phyloP scores from a whole-genome alignment of 2,113 vertebrate species.

The Elgaria multicarinata region DNA sequence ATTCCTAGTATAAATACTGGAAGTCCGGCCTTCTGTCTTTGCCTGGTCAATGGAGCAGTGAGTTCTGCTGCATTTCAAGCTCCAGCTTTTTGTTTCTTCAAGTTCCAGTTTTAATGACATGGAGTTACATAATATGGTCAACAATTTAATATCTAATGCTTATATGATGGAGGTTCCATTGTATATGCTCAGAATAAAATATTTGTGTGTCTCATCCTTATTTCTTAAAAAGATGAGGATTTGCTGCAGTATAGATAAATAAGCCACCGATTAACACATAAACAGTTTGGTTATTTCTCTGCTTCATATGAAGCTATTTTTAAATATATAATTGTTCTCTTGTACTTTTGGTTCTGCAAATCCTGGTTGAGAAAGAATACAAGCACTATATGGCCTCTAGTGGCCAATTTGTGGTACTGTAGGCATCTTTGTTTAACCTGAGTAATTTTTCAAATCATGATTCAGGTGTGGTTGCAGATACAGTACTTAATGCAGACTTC shows the following conservation, averaged over 20 bases:
- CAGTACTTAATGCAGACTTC: slow-evolving; percentile 15
- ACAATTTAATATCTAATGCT: not conserved
- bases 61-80: not conserved
- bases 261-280: not conserved
- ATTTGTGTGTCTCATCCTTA: not conserved
- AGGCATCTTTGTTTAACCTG: slow-evolving; percentile 10
- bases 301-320: not conserved
- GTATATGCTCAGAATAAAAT: not conserved
- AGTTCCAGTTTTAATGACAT: not conserved
- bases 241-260: not conserved
- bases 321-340: not conserved
- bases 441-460: not conserved
- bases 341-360: not conserved
- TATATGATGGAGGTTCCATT: not conserved
- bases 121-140: not conserved
- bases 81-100: not conserved
- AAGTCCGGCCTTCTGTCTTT: not conserved
- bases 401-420: slow-evolving; percentile 65
- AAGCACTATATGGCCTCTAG: slow-evolving; percentile 80
- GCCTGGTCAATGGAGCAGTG: not conserved
- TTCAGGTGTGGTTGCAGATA: not conserved
- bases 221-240: not conserved
- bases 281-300: not conserved
- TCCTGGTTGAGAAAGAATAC: not conserved
- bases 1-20: not conserved